Evolutionary conservation across 37 sponge, comb jelly and placozoan species (phyloP).

Genomic region (Lycopodina hypogea): DNA sequence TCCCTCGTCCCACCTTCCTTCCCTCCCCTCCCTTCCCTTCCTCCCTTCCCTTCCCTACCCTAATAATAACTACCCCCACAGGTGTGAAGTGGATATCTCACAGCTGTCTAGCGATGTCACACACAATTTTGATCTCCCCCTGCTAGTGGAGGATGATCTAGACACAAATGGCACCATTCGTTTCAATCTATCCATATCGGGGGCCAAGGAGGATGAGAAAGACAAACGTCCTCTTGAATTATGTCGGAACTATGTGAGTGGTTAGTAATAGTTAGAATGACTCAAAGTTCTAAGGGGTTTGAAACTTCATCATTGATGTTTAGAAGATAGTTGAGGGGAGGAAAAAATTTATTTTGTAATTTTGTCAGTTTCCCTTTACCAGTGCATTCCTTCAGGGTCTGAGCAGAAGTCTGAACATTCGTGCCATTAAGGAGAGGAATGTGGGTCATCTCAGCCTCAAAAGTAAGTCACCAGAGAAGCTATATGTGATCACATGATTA

Average conservation of each 20-base stretch:
- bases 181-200: constrained; percentile 59
- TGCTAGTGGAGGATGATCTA: constrained; percentile 22
- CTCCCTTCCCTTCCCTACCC: not conserved
- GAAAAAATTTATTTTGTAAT: no score
- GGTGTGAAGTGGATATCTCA: constrained; percentile 52
- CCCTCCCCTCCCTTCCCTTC: not conserved
- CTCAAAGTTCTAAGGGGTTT: not conserved
- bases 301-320: not conserved
- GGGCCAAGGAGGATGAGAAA: constrained; percentile 11
- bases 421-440: constrained; percentile 29
- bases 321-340: no score
- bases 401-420: constrained; percentile 1
- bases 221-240: not conserved
- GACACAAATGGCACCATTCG: constrained; percentile 40
- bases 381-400: constrained; percentile 30
- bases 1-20: not conserved
- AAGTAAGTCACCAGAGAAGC: constrained; percentile 24
- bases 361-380: no score
- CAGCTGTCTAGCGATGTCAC: constrained; percentile 34
- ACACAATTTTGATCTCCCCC: constrained; percentile 44
- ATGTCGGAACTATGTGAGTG: constrained; percentile 46
- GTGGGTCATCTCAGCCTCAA: constrained; percentile 58
- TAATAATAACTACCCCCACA: not conserved
- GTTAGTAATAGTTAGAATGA: not conserved
- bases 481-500: not conserved